phyloP scores from a whole-genome alignment of 35 echinoderm and acorn worm genomes.

The Apostichopus japonicus region DNA sequence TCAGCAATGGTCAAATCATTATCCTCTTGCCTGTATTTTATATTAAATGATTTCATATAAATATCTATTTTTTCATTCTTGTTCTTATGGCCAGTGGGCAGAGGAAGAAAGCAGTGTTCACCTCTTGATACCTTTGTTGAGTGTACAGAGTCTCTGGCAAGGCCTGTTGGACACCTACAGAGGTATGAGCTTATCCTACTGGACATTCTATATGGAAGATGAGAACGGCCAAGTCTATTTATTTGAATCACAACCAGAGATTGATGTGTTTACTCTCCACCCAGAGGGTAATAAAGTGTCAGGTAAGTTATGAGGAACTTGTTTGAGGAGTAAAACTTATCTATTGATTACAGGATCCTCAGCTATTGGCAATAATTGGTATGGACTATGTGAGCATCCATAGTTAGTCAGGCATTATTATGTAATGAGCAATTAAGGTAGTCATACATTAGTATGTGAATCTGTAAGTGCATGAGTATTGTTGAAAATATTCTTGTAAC shows the following conservation, averaged over 20 bases:
- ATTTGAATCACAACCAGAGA: conserved; percentile 83
- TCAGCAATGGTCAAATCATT: too few species aligned
- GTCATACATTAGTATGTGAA: too few species aligned
- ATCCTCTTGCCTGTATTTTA: too few species aligned
- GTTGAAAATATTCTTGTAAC: too few species aligned
- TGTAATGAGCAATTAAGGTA: too few species aligned
- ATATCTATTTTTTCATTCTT: background rate
- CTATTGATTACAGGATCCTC: too few species aligned
- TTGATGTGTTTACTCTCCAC: conserved; percentile 83
- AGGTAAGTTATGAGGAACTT: background rate
- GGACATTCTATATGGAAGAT: conserved; percentile 75
- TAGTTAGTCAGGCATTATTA: too few species aligned
- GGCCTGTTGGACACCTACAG: conserved; percentile 60
- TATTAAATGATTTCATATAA: too few species aligned
- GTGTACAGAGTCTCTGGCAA: conserved; percentile 75
- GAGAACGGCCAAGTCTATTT: conserved; percentile 84
- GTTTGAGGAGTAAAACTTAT: too few species aligned
- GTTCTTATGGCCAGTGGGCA: conserved; percentile 59
- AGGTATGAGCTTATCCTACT: conserved; percentile 64
- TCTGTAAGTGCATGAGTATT: too few species aligned
- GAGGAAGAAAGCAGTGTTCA: conserved; percentile 74
- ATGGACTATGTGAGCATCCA: too few species aligned
- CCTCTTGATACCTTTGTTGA: conserved; percentile 68
- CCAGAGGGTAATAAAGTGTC: conserved; percentile 64
- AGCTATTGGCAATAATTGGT: too few species aligned